These are phyloP conservation scores for Origma solitaria DNA, from an alignment of 2,113 vertebrate genomes.

Conservation along the genomic window DNA sequence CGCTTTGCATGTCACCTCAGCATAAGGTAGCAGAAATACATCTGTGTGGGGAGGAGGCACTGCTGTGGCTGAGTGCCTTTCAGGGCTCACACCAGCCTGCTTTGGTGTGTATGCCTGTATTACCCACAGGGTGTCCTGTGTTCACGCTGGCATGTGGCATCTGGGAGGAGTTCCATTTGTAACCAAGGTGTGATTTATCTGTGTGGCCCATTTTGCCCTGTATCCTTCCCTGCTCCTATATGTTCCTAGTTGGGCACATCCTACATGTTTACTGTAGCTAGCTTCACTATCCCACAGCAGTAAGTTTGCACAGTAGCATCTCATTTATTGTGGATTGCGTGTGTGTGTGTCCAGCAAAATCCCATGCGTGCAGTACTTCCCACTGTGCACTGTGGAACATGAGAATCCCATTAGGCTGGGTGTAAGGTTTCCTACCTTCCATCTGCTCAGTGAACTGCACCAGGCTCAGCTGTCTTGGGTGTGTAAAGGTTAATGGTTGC, in stretches of 20 bases:
- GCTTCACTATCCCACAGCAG: neutral
- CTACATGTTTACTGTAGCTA: neutral
- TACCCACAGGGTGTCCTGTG: accelerated
- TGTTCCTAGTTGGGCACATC: neutral
- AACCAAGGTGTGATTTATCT: neutral
- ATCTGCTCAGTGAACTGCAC: neutral
- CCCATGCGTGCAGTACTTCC: neutral
- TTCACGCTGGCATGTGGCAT: neutral
- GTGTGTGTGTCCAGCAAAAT: neutral
- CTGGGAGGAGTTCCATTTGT: neutral
- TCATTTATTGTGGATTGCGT: neutral
- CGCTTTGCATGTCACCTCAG: accelerated
- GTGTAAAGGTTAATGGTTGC: neutral
- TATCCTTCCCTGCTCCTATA: neutral
- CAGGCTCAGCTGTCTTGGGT: neutral
- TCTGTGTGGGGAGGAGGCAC: neutral
- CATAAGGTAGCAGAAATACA: neutral
- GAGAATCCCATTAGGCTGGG: neutral
- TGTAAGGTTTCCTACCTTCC: constrained; percentile 4
- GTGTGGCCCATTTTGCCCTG: neutral
- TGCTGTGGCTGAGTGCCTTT: neutral
- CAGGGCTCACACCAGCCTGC: neutral
- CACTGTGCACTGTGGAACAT: neutral
- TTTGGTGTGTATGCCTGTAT: neutral
- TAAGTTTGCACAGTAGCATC: neutral